phyloP scores from a whole-genome alignment of 2,888 invertebrate species.

The Aromia moschata region DNA sequence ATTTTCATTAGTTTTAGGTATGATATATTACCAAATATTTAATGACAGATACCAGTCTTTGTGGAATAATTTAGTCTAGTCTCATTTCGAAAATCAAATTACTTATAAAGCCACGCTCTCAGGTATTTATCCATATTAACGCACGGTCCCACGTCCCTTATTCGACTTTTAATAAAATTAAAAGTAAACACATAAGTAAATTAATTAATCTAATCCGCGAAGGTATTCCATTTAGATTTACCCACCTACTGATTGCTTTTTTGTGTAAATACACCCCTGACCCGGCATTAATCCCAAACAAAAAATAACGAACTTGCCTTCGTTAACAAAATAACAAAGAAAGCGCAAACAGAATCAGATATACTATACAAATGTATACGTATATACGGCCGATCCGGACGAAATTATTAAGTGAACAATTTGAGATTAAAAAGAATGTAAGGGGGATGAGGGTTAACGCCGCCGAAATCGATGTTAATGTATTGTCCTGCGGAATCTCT shows the following conservation, averaged over 20 bases:
- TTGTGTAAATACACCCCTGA: conserved; percentile 27
- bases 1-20: no score
- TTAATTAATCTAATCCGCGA: conserved; percentile 24
- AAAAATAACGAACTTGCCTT: conserved; percentile 24
- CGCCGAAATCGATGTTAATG: conserved; percentile 20
- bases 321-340: conserved; percentile 28
- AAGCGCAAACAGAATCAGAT: conserved; percentile 22
- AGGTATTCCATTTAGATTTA: conserved; percentile 11
- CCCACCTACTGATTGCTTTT: conserved; percentile 24
- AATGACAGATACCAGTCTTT: no score
- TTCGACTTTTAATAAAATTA: conserved; percentile 22
- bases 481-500: conserved; percentile 19
- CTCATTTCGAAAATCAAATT: no score
- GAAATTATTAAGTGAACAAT: conserved; percentile 29
- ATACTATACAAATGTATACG: no score
- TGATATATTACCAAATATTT: no score
- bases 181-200: conserved; percentile 25
- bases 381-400: conserved; percentile 13
- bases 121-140: neutral
- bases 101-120: no score
- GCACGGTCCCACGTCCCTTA: neutral
- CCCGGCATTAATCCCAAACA: conserved; percentile 25
- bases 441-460: conserved; percentile 15
- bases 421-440: conserved; percentile 27
- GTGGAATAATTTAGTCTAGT: no score